Percentiles rank a stretch among this genome's conserved stretches.
These are phyloP conservation scores for Ethmia dodecea DNA, from an alignment of 2,888 invertebrate genomes.

Conservation along the genomic window DNA sequence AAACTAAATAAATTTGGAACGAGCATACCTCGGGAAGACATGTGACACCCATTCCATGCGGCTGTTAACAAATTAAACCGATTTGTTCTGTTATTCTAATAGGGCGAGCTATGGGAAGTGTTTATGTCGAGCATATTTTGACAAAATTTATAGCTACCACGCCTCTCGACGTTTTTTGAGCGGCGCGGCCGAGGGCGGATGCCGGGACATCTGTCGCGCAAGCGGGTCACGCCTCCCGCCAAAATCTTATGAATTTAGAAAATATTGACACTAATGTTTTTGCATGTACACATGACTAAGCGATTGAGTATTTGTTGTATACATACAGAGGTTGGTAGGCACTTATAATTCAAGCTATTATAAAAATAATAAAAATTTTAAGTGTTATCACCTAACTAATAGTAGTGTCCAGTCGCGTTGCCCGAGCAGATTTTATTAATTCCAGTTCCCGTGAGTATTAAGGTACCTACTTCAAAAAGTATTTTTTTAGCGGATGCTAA, in stretches of 20 bases:
- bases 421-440: too few relatives aligned
- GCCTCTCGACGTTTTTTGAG: conserved; percentile 62
- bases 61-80: conserved; percentile 75
- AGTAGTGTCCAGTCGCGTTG: too few relatives aligned
- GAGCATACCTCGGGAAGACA: conserved; percentile 53
- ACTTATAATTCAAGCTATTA: too few relatives aligned
- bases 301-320: too few relatives aligned
- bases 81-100: conserved; percentile 77
- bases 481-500: too few relatives aligned
- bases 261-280: conserved; percentile 30
- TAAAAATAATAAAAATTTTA: too few relatives aligned
- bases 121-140: conserved; percentile 73
- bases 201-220: conserved; percentile 65
- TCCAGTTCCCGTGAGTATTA: too few relatives aligned
- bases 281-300: too few relatives aligned
- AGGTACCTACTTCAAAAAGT: too few relatives aligned
- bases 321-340: too few relatives aligned
- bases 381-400: too few relatives aligned
- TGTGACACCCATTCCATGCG: conserved; percentile 70
- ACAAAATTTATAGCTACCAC: conserved; percentile 76
- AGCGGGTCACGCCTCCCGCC: conserved; percentile 55
- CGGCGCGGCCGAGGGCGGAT: conserved; percentile 52
- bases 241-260: conserved; percentile 40
- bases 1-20: conserved; percentile 60
- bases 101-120: conserved; percentile 71